phyloP scores from a whole-genome alignment of 2,113 vertebrate species.

The Brachionichthys hirsutus region DNA sequence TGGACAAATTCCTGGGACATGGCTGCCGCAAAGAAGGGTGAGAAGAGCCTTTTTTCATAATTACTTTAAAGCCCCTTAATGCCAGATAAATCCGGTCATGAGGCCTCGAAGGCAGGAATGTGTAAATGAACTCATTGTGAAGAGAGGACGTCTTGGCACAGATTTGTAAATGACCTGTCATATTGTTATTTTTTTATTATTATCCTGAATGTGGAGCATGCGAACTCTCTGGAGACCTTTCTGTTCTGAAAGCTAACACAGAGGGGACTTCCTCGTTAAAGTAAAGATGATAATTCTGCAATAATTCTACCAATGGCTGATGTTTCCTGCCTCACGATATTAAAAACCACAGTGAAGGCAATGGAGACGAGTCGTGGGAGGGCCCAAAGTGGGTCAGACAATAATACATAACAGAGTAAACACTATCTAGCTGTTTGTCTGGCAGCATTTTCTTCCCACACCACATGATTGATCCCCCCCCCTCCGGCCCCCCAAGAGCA shows the following conservation, averaged over 20 bases:
- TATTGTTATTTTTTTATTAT: not conserved
- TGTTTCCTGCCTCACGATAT: not conserved
- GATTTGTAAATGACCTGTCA: not conserved
- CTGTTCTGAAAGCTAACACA: conserved; percentile 9
- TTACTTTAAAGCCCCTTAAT: not conserved
- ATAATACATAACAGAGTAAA: not conserved
- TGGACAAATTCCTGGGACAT: conserved; percentile 52
- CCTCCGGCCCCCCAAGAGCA: not conserved
- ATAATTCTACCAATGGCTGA: not conserved
- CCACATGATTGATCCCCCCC: not conserved
- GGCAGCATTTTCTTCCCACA: not conserved
- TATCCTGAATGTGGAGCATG: conserved; percentile 5
- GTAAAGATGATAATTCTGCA: not conserved
- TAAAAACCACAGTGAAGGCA: not conserved
- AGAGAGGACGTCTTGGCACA: too few relatives aligned
- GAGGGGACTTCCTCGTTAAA: conserved; percentile 13
- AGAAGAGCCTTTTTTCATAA: too few relatives aligned
- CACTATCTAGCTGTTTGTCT: not conserved
- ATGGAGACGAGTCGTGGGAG: not conserved
- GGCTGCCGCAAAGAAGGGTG: conserved; percentile 77
- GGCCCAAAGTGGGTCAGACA: not conserved
- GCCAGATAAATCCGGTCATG: too few relatives aligned
- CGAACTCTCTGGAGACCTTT: conserved; percentile 15
- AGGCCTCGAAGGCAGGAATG: conserved; percentile 2
- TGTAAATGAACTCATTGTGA: not conserved